phyloP scores from a whole-genome alignment of 2,888 invertebrate species.

The Caenorhabditis sp. region DNA sequence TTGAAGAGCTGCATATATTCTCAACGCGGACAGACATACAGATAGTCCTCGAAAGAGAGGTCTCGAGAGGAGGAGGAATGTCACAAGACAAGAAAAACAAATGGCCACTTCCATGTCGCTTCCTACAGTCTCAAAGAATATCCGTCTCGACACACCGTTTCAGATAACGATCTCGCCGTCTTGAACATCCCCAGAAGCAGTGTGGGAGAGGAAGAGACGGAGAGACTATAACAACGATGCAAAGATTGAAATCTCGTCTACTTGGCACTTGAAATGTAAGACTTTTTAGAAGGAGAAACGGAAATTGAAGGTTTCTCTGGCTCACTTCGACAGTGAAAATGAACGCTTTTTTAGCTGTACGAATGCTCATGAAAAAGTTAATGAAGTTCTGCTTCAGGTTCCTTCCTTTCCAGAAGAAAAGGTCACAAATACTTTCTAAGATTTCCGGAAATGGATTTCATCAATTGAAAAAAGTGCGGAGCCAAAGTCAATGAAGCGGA shows the following conservation, averaged over 20 bases:
- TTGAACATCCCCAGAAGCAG: slow-evolving; percentile 28
- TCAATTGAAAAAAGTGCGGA: slow-evolving; percentile 1
- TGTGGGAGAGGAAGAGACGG: slow-evolving; percentile 16
- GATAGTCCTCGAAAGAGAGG: not conserved
- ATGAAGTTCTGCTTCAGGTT: slow-evolving; percentile 7
- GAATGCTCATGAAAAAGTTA: slow-evolving; percentile 5
- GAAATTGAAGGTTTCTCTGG: slow-evolving; percentile 8
- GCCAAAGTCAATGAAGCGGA: slow-evolving; percentile 20
- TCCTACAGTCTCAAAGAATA: slow-evolving; percentile 28
- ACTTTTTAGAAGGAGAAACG: slow-evolving; percentile 11
- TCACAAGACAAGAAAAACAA: slow-evolving; percentile 14
- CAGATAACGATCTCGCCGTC: slow-evolving; percentile 44
- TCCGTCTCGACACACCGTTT: slow-evolving; percentile 50
- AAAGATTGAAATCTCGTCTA: slow-evolving; percentile 30
- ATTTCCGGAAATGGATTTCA: not conserved
- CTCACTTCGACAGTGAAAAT: slow-evolving; percentile 1
- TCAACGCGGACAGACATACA: not conserved
- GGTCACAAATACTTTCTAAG: not conserved
- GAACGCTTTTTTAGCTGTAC: not conserved
- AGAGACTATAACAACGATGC: slow-evolving; percentile 29
- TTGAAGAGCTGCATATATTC: not conserved
- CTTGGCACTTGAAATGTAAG: not conserved
- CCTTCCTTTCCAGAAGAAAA: not conserved
- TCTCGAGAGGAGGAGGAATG: not conserved
- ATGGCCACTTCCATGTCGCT: not conserved